Evolutionary conservation across 2,797 vertebrate species (phyloP), one percentile per base, ranked within the genome.

Genomic region (Kryptopterus vitreolus): DNA sequence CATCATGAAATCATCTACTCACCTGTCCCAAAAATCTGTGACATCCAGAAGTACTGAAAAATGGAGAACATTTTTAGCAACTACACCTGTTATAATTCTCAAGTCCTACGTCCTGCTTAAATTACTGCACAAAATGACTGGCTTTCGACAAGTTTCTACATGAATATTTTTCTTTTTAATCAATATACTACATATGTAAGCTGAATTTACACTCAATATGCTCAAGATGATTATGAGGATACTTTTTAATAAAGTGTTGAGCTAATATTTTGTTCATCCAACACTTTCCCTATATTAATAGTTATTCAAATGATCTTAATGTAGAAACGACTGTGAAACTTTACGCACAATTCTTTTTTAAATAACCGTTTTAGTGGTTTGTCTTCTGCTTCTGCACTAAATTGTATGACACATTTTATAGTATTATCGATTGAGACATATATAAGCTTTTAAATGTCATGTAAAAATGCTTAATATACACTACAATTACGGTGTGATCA

Each of bases 21-120:
- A 97, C 97, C 96, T 96, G 94, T 92, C 70, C 91, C 93, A 89
- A 96, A 95, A 87, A 99, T 93, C 85, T 99, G 96, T 70, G 96
- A 92, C 94, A 99, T 95, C 97, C 98, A 99, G 90, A 97, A 96
- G 89, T 95, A 95, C 98, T 99, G 92, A 68, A 87, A 88, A 66
- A 81, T 52, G 8, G 83, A 85, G 20, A 53, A 48, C 10, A 15
- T 80, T 65, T 7, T 77, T 70, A 58, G 46, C 62, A 58, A 31
- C 81, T 29, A 66, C 18, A 63, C 66, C 35, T 78, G 53, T 59
- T 29, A 29, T 24, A 29, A 46, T 75, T 48, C 20, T 52, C 18
- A 38, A 57, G 52, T 57, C 18, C 9, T 33, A 71, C 35, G 18
- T 53, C 4, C 10, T 72, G 18, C 24, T 53, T 55, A 24, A 35